Base-by-base conservation (phyloP, 2,113 vertebrate genomes). In the Macquaria australasica region DNA sequence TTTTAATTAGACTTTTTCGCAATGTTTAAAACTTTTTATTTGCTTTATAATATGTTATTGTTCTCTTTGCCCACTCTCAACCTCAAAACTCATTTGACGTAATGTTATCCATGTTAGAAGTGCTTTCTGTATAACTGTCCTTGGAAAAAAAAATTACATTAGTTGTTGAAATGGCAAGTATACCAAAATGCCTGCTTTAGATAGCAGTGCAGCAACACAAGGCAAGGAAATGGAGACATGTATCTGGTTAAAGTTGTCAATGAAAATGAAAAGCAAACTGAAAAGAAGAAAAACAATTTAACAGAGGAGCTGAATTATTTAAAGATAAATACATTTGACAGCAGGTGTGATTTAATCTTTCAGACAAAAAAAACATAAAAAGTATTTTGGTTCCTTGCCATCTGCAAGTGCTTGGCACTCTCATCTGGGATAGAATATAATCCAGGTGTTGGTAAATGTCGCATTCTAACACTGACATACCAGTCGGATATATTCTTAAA, bases 401-500 rank as follows among this genome's bases (percentile, higher is more conserved):
- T 58, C 31, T 37, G 23, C 51, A 12, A 8, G 28, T 6, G 8
- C 37, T 64, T 64, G 21, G 25, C 31, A 60, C 63, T 11, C 25
- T 55, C n/a, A 79, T 79, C 60, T 78, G 70, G 66, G 28, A 59
- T 59, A 39, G 11, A 78, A 39, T 59, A 39, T 50, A 68, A 81
- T 82, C 69, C 74, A 81, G 88, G 78, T 87, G 80, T 74, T 80
- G 85, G 81, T 62, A 50, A 86, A 81, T 82, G 79, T 55, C 77
- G 64, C 68, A 72, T 77, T 82, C 53, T 20, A 51, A 77, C 59
- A 71, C 86, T 59, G 41, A 31, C 28, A 55, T 79, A 34, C 48
- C 58, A 81, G 31, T 63, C 41, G 56, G 68, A 64, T 77, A 70
- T 77, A 48, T 63, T 28, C 43, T 60, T 34, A 76, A 86, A 77